These are phyloP conservation scores for Malaclemys terrapin DNA, from an alignment of 2,113 vertebrate species.

Conservation along the genomic window DNA sequence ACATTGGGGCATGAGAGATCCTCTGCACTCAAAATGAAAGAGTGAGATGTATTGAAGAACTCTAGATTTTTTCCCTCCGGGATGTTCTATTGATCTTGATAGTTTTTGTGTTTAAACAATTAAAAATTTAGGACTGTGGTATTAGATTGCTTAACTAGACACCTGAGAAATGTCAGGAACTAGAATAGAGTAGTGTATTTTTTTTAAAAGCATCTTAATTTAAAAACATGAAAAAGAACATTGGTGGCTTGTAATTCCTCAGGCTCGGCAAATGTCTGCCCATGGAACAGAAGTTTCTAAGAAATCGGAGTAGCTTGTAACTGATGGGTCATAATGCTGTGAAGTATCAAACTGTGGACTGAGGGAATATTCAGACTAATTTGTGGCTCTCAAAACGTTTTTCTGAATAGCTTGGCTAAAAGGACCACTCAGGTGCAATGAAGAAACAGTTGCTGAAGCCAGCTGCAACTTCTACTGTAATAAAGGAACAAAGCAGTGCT, in stretches of 20 bases:
- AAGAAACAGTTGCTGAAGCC: neutral
- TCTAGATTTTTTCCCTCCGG: neutral
- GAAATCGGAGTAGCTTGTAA: neutral
- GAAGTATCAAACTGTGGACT: neutral
- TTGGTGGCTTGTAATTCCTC: neutral
- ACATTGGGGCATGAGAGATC: rapidly evolving
- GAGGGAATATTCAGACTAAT: neutral
- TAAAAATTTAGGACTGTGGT: neutral
- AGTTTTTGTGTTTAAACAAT: neutral
- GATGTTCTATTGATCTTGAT: neutral
- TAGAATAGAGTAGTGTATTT: neutral
- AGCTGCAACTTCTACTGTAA: neutral
- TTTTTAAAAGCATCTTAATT: too few species aligned
- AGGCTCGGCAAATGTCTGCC: neutral
- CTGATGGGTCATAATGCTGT: neutral
- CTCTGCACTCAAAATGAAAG: neutral
- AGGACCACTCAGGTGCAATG: neutral
- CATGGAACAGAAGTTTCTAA: neutral
- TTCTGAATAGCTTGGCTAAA: neutral
- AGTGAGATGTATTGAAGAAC: neutral
- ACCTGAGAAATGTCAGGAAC: neutral
- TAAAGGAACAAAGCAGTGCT: neutral
- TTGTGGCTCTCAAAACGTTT: neutral
- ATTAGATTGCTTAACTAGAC: neutral
- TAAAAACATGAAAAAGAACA: neutral